Evolutionary conservation across 2,888 invertebrate species (phyloP).

Genomic region (Pediacus dermestoides): DNA sequence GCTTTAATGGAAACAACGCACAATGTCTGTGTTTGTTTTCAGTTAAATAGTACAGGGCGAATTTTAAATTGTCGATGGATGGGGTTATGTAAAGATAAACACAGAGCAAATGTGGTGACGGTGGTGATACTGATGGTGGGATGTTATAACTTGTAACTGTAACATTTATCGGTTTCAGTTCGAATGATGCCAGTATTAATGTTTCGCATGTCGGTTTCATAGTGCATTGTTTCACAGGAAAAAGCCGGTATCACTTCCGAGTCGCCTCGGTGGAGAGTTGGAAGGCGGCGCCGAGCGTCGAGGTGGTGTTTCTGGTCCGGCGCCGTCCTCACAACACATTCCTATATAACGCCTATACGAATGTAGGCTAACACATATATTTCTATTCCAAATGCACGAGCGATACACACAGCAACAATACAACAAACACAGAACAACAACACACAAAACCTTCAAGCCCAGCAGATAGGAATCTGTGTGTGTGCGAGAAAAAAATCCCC

Average conservation of each 20-base stretch:
- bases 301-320: slow-evolving; percentile 18
- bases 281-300: slow-evolving; percentile 17
- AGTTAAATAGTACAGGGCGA: no score
- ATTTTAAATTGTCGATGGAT: no score
- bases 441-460: no score
- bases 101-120: no score
- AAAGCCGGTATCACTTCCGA: slow-evolving; percentile 20
- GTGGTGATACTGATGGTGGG: no score
- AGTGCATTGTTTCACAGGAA: slow-evolving; percentile 19
- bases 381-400: slow-evolving; percentile 34
- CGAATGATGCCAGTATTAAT: slow-evolving; percentile 19
- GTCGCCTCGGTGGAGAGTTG: slow-evolving; percentile 20
- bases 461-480: slow-evolving; percentile 32
- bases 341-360: slow-evolving; percentile 26
- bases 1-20: no score
- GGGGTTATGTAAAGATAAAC: no score
- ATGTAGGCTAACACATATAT: slow-evolving; percentile 34
- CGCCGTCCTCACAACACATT: slow-evolving; percentile 16
- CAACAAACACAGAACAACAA: no score
- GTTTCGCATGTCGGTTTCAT: slow-evolving; percentile 20
- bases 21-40: no score
- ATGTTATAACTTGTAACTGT: no score
- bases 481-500: slow-evolving; percentile 22
- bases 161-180: slow-evolving; percentile 4
- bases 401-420: slow-evolving; percentile 33